Evolutionary conservation across 1,140 invertebrate genomes (phyloP).

Genomic region (Limonius californicus): DNA sequence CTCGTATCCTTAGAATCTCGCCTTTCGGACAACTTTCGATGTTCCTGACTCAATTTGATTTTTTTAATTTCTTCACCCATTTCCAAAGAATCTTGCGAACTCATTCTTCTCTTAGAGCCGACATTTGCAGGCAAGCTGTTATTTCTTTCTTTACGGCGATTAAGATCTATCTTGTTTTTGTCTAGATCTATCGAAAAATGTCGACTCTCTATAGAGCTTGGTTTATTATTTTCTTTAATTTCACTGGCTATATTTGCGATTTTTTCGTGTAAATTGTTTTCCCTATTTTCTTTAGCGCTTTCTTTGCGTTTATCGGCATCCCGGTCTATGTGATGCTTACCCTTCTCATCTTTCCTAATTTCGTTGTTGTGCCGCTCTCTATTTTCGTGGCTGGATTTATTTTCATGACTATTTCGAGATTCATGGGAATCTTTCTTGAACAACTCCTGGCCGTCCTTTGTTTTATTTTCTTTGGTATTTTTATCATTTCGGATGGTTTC

Average conservation of each 20-base stretch:
- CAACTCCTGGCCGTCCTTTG: constrained; percentile 6
- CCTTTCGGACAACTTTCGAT: constrained; percentile 55
- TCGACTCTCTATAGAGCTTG: constrained; percentile 36
- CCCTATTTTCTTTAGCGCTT: constrained; percentile 46
- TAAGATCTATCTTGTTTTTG: constrained; percentile 35
- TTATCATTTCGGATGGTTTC: constrained; percentile 26
- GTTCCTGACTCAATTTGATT: constrained; percentile 59
- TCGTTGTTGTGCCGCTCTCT: constrained; percentile 21
- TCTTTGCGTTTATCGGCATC: constrained; percentile 42
- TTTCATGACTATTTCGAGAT: constrained; percentile 17
- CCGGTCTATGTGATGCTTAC: constrained; percentile 32
- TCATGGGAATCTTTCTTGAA: constrained; percentile 18
- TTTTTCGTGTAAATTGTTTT: constrained; percentile 44
- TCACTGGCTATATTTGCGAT: constrained; percentile 34
- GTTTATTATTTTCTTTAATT: constrained; percentile 35
- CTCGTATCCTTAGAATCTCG: constrained; percentile 70
- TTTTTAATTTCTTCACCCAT: constrained; percentile 63
- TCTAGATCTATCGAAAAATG: constrained; percentile 42
- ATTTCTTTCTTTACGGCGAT: constrained; percentile 55
- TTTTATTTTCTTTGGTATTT: constrained; percentile 33
- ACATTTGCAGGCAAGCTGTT: constrained; percentile 61
- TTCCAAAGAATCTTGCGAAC: constrained; percentile 69
- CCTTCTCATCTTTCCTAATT: constrained; percentile 27
- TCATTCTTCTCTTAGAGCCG: constrained; percentile 67
- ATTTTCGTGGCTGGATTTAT: constrained; percentile 30